Evolutionary conservation across 2,113 vertebrate genomes (phyloP), one percentile per base, ranked within the genome.

Genomic region (Peromyscus maniculatus): DNA sequence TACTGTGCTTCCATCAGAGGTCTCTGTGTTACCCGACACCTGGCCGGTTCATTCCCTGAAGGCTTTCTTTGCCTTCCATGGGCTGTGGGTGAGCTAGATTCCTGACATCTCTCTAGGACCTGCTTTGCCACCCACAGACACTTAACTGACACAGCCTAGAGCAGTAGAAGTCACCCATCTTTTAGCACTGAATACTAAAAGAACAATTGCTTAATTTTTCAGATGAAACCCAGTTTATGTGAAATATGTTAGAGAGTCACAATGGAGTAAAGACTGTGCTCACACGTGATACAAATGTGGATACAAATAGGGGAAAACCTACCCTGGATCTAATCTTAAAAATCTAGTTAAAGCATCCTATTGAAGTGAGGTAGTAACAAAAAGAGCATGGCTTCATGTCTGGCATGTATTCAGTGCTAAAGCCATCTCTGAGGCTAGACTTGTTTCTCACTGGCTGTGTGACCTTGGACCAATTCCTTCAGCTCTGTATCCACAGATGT

Each of bases 271-370:
- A 43, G 86, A 97, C 87, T 93, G 75, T 2, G 19, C 94, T 98
- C 74, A 97, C 87, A 96, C 79, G 87, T 39, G 72, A 62, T 33
- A 26, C 8, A 26, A 49, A 71, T 52, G 52, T 11, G 52, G 52
- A 52, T 96, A 13, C 96, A 92, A 96, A 93, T 95, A 97, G 95
- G 55, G 89, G 83, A 91, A 89, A 97, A 80, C 83, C 97, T 98
- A 94, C 93, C 95, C 95, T 97, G 97, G 89, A 97, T 98, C 98
- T 98, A 97, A 98, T 79, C 93, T 90, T 96, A 97, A 97, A 75
- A 95, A 17, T 94, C 90, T 97, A 91, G 87, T 95, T 91, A 96
- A 97, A 97, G 15, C 22, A 39, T 77, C 75, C 74, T 97, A 95
- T 43, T 95, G 90, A 91, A 94, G 62, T 67, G 62, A 67, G 55